Evolutionary conservation across 2,888 invertebrate genomes (phyloP), one percentile per base, ranked within the genome.

Genomic region (Zelleria hepariella): DNA sequence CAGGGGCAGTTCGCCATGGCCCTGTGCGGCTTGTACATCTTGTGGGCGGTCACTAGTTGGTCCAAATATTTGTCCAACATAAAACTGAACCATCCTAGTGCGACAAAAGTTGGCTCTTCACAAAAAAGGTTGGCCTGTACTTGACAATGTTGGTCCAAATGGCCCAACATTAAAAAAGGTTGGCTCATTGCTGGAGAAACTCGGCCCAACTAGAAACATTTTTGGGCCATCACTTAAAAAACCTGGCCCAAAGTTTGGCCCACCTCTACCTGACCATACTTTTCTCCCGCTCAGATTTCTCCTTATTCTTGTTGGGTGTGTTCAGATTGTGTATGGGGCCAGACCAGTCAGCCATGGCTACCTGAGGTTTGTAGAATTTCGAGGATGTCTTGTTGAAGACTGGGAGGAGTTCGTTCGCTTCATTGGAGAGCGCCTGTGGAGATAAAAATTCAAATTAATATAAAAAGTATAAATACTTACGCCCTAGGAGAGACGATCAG

Each of bases 341-440:
- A 2, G 95, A 95, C 98, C 98, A 98, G 78, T 98, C 98, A 18
- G 94, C 95, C 0, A 95, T 93, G 59, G 94, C 95, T 20, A 94
- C 90, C 2, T 94, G 91, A 0, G 95, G 93, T 59, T 92, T 91
- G 87, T 99, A 99, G 82, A 97, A 96, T 77, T 94, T 95, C 6
- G 95, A 94, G 8, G 98, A 96, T 0, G 98, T 98, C 71, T 97
- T 96, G 86, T 99, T 99, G 91, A 98, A 99, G 64, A 99, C 95
- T 0, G 99, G 99, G 59, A 99, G 90, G 54, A 98, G 90, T 77
- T 99, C 99, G 86, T 97, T 98, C 1, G 99, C 99, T 87, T 99
- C 99, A 82, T 97, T 96, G 2, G 98, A 94, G 60, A 98, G 86
- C 0, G 98, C 97, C 98, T 98, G 81, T 20, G 26, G 15, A 25